Base-by-base conservation (phyloP, 1,140 invertebrate species). In the Pinna nobilis region DNA sequence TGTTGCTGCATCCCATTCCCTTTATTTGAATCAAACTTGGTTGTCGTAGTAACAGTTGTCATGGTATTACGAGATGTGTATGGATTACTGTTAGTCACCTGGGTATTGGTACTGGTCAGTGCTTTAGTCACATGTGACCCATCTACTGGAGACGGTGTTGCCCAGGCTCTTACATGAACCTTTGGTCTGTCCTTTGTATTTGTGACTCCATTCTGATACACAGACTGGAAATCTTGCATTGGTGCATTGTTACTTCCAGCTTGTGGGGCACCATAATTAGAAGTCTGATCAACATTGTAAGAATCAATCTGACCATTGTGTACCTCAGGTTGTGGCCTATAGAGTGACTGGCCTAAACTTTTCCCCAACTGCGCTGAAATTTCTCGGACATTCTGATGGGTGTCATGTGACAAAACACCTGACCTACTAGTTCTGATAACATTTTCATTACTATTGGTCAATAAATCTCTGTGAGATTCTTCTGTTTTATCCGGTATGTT, bases 11-110 rank as follows among this genome's bases (percentile, higher is more conserved):
- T 44, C 39, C 65, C 53, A 28, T 32, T 61, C 44, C 23, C 66
- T 39, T 4, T 65, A 33, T 59, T 57, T 61, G 33, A 57, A 15
- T 51, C 51, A 63, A 66, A 77, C 18, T 72, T 57, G 3, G 70
- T 77, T 35, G 78, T 80, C 0, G 65, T 67, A 18, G 78, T 77
- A 25, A 70, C 75, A 28, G 70, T 59, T 49, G 78, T 80, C 63
- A 71, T 66, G 2, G 69, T 74, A 53, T 50, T 69, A 13, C 76
- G 57, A 7, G 70, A 51, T 49, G 68, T 70, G 41, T 73, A 72
- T 2, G 69, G 76, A 64, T 69, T 72, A 30, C 59, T 41, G 53
- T 78, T 73, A 15, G 79, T 76, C 13, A 68, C 63, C 25, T 65
- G 50, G 47, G 74, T 44, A 35, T 77, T 70, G 13, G 70, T 41